These are phyloP conservation scores for Orchesellides sinensis DNA, from an alignment of 2,888 invertebrate genomes.

Conservation along the genomic window DNA sequence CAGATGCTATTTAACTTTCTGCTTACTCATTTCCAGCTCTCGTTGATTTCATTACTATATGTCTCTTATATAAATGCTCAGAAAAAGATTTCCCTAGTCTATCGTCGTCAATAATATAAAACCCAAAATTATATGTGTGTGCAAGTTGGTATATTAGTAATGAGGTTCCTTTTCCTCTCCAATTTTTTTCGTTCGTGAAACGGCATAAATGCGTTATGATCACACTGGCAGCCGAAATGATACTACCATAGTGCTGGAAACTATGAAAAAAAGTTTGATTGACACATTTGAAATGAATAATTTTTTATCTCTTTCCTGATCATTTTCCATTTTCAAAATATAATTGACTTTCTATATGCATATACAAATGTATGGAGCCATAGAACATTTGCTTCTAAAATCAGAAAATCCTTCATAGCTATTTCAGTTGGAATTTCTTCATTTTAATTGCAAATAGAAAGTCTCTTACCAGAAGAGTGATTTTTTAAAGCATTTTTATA, in stretches of 20 bases:
- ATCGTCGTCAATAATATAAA: slow-evolving; percentile 25
- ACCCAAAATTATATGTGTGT: too few relatives aligned
- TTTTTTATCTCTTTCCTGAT: slow-evolving; percentile 68
- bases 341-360: slow-evolving; percentile 30
- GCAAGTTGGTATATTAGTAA: neutral
- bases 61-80: slow-evolving; percentile 24
- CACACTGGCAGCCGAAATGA: neutral
- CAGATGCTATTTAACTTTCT: neutral
- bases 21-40: slow-evolving; percentile 51
- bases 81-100: slow-evolving; percentile 25
- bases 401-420: too few relatives aligned
- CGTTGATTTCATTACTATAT: slow-evolving; percentile 47
- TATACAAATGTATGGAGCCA: too few relatives aligned
- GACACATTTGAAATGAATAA: slow-evolving; percentile 72
- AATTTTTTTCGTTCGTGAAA: slow-evolving; percentile 35
- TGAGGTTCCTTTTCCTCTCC: slow-evolving; percentile 25
- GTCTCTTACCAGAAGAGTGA: neutral
- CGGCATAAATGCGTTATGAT: slow-evolving; percentile 13
- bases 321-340: slow-evolving; percentile 58
- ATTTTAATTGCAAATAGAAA: slow-evolving; percentile 63
- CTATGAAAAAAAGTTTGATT: slow-evolving; percentile 64
- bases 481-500: neutral
- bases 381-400: too few relatives aligned
- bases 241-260: slow-evolving; percentile 22
- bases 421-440: slow-evolving; percentile 41